Percentiles rank a stretch among this genome's conserved stretches.
Evolutionary conservation across 1,140 invertebrate genomes (phyloP).

Genomic region (Nephila pilipes): DNA sequence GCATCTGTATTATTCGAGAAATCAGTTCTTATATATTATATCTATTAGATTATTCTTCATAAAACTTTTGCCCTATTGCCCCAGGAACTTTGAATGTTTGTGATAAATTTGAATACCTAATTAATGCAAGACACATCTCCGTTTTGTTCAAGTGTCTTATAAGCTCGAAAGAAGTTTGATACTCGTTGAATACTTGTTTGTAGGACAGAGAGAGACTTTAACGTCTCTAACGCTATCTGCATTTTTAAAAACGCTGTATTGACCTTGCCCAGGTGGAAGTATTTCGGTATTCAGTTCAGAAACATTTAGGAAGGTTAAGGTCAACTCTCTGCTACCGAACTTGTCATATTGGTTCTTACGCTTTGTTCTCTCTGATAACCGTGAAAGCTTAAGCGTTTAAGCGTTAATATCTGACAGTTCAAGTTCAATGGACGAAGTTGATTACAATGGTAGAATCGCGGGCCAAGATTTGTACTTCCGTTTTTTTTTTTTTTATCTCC

Average conservation of each 20-base stretch:
- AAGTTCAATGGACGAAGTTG: background rate
- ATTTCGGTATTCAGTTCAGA: conserved; percentile 1
- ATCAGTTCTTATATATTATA: no score
- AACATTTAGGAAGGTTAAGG: conserved; percentile 2
- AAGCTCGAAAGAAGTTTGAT: background rate
- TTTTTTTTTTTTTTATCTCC: background rate
- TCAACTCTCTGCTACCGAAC: background rate
- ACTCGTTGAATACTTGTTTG: background rate
- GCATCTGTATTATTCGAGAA: no score
- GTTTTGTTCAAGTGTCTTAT: background rate
- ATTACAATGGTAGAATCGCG: background rate
- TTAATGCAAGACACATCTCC: background rate
- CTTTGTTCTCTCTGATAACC: background rate
- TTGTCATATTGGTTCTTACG: background rate
- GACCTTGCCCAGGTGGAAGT: conserved; percentile 5
- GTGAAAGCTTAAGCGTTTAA: background rate
- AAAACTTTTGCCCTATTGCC: no score
- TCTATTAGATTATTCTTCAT: no score
- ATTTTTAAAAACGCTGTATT: background rate
- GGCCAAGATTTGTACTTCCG: background rate
- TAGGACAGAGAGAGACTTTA: no score
- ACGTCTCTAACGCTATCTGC: background rate
- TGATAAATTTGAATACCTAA: no score
- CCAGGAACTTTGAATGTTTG: no score
- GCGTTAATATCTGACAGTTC: background rate